Percentiles rank a stretch among this genome's conserved stretches.
Evolutionary conservation across 2,888 invertebrate genomes (phyloP).

Genomic region (Endotricha flammealis): DNA sequence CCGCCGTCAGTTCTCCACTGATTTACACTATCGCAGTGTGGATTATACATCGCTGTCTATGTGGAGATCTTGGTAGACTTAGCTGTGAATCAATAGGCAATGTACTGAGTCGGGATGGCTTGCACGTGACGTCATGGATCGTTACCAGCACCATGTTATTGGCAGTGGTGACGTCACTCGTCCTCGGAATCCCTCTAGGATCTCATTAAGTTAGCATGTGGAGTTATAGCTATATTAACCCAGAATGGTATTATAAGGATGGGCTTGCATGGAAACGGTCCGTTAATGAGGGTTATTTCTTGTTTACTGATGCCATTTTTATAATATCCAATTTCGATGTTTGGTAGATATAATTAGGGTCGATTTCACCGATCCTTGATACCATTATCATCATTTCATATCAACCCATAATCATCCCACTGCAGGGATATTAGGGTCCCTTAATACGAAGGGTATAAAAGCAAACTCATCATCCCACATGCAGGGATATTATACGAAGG

Average conservation of each 20-base stretch:
- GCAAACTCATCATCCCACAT: no score
- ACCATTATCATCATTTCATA: no score
- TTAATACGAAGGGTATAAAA: no score
- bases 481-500: no score
- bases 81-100: slow-evolving; percentile 40
- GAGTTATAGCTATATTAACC: slow-evolving; percentile 20
- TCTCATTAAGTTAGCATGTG: slow-evolving; percentile 11
- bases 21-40: slow-evolving; percentile 40
- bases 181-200: slow-evolving; percentile 29
- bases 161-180: slow-evolving; percentile 52
- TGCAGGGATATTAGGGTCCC: no score
- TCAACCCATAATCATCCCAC: no score
- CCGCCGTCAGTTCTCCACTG: slow-evolving; percentile 41
- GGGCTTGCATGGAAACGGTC: slow-evolving; percentile 9
- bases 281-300: slow-evolving; percentile 1
- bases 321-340: no score
- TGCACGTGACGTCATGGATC: slow-evolving; percentile 63
- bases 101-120: slow-evolving; percentile 52
- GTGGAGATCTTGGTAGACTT: slow-evolving; percentile 31
- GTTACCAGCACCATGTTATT: slow-evolving; percentile 50
- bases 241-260: slow-evolving; percentile 8
- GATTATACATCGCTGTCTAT: slow-evolving; percentile 37
- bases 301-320: slow-evolving; percentile 5
- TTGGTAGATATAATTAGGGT: no score
- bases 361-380: no score